These are phyloP conservation scores for Aphodius sticticus DNA, from an alignment of 2,888 invertebrate genomes.

Conservation along the genomic window DNA sequence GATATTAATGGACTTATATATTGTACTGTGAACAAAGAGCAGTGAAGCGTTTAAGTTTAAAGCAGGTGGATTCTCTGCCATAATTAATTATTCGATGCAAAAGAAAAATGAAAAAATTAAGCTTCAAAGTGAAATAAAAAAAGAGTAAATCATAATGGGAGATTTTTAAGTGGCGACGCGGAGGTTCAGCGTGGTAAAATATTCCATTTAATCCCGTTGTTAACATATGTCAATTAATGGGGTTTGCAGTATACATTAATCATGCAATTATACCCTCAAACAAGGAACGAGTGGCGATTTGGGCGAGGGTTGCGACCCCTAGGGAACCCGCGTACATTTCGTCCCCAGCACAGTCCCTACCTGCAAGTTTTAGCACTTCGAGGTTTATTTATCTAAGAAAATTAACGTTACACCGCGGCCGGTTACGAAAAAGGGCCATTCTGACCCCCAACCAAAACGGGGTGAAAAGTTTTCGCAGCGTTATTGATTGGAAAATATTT, in stretches of 20 bases:
- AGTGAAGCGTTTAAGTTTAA: too few relatives aligned
- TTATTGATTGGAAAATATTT: too few relatives aligned
- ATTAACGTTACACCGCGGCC: background rate
- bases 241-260: background rate
- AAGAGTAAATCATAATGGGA: background rate
- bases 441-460: background rate
- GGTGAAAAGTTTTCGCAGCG: background rate
- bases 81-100: background rate
- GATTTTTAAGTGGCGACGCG: background rate
- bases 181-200: background rate
- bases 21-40: too few relatives aligned
- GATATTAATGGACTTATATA: too few relatives aligned
- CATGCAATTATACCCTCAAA: conserved; percentile 4
- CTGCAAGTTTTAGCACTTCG: background rate
- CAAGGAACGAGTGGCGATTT: background rate
- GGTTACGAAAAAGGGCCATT: background rate
- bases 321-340: background rate
- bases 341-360: background rate
- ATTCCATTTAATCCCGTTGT: conserved; percentile 4
- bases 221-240: conserved; percentile 4
- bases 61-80: background rate
- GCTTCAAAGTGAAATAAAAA: background rate
- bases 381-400: background rate
- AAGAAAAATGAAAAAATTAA: background rate
- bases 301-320: background rate